Evolutionary conservation across 1,140 invertebrate genomes (phyloP), one percentile per base, ranked within the genome.

Genomic region (Drosophila trapezifrons): DNA sequence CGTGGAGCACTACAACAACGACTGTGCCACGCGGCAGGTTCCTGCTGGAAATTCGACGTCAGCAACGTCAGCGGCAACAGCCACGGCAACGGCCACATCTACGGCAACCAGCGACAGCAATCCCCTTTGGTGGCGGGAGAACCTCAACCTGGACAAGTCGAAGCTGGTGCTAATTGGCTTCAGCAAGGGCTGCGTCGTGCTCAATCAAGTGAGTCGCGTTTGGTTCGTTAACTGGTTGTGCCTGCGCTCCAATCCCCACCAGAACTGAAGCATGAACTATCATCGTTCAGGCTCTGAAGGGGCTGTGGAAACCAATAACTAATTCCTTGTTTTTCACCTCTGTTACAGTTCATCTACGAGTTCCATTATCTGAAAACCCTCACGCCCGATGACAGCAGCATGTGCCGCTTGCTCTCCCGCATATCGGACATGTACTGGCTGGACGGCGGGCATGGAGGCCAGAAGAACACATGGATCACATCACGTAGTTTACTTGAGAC

Each of bases 141-240:
- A 92, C 76, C 75, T 92, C n/a, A 89, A 93, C 84, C 82, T 94
- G 38, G 92, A 94, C 62, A 91, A 92, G 72, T 90, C 90, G 20
- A 92, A 94, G 56, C 90, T 96, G 62, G 94, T 93, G 49, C 90
- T 97, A 59, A 94, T 98, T 72, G 97, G 96, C 2, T 98, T 98
- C 91, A 98, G 97, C 92, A 98, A 98, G 94, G 97, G 97, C 42
- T 98, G 97, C 92, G 96, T 97, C 45, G 97, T 98, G 57, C 93
- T 98, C 59, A 98, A 98, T 93, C 97, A 98, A 91, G 91, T 92
- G 87, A 92, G 91, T 92, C 73, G 40, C 54, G 54, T 80, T 89
- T 77, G 77, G 78, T 91, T 89, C 90, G 87, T 71, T 90, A 85
- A 91, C 81, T 91, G 80, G 73, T 64, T 80, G 15, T 25, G 20